phyloP scores from a whole-genome alignment of 1,140 invertebrate species.

The Leptestheria dahalacensis region DNA sequence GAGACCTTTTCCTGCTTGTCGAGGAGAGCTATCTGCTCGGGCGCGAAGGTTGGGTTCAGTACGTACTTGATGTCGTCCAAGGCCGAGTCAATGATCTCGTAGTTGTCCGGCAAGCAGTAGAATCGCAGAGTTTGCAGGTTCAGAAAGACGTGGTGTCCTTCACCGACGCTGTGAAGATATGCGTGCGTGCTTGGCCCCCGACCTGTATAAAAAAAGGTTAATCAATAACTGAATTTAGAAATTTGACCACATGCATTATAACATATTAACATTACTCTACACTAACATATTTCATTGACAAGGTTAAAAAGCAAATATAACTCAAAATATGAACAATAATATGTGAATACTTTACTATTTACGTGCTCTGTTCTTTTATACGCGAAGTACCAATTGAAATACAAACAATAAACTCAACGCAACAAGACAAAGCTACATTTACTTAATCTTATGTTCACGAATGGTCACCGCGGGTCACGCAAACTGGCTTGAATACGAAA shows the following conservation, averaged over 20 bases:
- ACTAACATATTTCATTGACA: constrained; percentile 15
- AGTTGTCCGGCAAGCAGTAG: constrained; percentile 98
- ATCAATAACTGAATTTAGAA: neutral
- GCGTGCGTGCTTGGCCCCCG: constrained; percentile 96
- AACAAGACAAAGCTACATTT: too few relatives aligned
- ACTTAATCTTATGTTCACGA: too few relatives aligned
- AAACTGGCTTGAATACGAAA: too few relatives aligned
- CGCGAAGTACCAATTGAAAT: too few relatives aligned
- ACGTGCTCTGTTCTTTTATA: too few relatives aligned
- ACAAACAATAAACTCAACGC: too few relatives aligned
- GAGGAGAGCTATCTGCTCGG: constrained; percentile 59
- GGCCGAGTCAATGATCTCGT: constrained; percentile 97
- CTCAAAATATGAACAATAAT: too few relatives aligned
- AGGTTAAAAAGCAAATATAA: too few relatives aligned
- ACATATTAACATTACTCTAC: neutral
- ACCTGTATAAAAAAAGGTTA: constrained; percentile 39
- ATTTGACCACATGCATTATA: neutral
- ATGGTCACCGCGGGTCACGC: too few relatives aligned
- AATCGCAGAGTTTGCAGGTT: constrained; percentile 96
- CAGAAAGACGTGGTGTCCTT: constrained; percentile 93
- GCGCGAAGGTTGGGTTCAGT: constrained; percentile 88
- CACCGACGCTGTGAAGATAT: constrained; percentile 94
- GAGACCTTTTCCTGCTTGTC: constrained; percentile 75
- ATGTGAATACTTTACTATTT: too few relatives aligned
- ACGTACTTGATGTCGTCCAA: constrained; percentile 99